Base-by-base conservation (phyloP, 2,113 vertebrate genomes). In the Promerops cafer region DNA sequence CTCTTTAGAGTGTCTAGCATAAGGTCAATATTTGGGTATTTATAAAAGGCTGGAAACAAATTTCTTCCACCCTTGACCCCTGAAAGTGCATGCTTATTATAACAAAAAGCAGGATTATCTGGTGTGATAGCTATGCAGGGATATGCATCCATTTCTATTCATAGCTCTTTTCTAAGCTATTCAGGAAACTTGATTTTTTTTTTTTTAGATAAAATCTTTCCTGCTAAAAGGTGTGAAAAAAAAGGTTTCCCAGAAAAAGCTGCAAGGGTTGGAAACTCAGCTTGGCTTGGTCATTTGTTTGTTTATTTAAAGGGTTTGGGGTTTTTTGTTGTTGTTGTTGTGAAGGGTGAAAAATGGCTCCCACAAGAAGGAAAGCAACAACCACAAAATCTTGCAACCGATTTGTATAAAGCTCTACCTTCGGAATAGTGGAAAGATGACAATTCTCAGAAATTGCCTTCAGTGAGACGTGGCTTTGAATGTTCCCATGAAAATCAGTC, bases 401-500 rank as follows among this genome's bases (percentile, higher is more conserved):
- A 83, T 95, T 96, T 90, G 63, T 95, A 77, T 81, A 77, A 86
- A 94, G 28, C 85, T 83, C 71, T 71, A 5, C 68, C 20, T 28
- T 60, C 0, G 16, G 68, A 96, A 78, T 16, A 88, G 71, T 71
- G 74, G 87, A 80, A 88, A 85, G 59, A 91, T 94, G 92, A 93
- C 92, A 92, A 96, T 94, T 89, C 90, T 94, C 1, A 0, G 88
- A 87, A 97, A 97, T 94, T 95, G 92, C 92, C 85, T 92, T 93
- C 85, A 79, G 94, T 78, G 80, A 86, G 80, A 90, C 89, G 90
- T 89, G 83, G 85, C 57, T 96, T 71, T 93, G 92, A 94, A 95
- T 35, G 85, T 94, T 95, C 83, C 96, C 93, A 71, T 97, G 96
- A 96, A 96, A 96, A 96, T 96, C 95, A 95, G 84, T 96, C 93